Percentiles rank a stretch among this genome's conserved stretches.
Conservation (phyloP, 1,140 invertebrate species). For the Rhagoletis zephyria region DNA sequence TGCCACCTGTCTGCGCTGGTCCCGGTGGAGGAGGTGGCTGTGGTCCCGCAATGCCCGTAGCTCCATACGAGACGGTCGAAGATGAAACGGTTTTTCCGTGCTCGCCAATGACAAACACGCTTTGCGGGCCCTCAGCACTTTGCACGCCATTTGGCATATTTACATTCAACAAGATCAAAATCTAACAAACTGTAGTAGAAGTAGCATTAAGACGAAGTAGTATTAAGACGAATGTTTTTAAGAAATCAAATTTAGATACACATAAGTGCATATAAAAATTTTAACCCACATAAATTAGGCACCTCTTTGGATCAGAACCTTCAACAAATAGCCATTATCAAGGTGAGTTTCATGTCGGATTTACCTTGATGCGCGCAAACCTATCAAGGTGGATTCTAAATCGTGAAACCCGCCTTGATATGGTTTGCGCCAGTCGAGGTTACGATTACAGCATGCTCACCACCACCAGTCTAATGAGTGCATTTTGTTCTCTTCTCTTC, state of each 20-base stretch:
- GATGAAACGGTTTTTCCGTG: slow-evolving; percentile 60
- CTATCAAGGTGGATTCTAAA: slow-evolving; percentile 61
- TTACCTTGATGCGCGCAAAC: slow-evolving; percentile 61
- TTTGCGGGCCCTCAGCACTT: slow-evolving; percentile 62
- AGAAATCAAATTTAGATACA: slow-evolving; percentile 27
- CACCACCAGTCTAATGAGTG: slow-evolving; percentile 47
- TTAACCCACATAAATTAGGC: slow-evolving; percentile 55
- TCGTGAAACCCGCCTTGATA: slow-evolving; percentile 59
- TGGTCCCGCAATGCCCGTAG: slow-evolving; percentile 64
- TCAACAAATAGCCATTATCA: slow-evolving; percentile 56
- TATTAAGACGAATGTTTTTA: slow-evolving; percentile 46
- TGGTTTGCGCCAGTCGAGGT: slow-evolving; percentile 41
- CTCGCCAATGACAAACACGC: slow-evolving; percentile 55
- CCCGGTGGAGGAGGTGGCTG: slow-evolving; percentile 60
- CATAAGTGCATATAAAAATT: background rate
- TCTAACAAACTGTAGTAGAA: slow-evolving; percentile 65
- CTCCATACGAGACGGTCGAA: slow-evolving; percentile 62
- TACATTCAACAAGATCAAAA: slow-evolving; percentile 65
- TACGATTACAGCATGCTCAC: slow-evolving; percentile 5
- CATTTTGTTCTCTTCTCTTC: slow-evolving; percentile 24
- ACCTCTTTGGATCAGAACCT: slow-evolving; percentile 20
- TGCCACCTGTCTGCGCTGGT: slow-evolving; percentile 65
- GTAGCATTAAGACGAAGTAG: slow-evolving; percentile 56
- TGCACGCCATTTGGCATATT: slow-evolving; percentile 64
- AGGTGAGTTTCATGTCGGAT: slow-evolving; percentile 62